Percentiles rank a stretch among this genome's conserved stretches.
Evolutionary conservation across 2,797 vertebrate genomes (phyloP).

Genomic region (Enteromius mattozi): DNA sequence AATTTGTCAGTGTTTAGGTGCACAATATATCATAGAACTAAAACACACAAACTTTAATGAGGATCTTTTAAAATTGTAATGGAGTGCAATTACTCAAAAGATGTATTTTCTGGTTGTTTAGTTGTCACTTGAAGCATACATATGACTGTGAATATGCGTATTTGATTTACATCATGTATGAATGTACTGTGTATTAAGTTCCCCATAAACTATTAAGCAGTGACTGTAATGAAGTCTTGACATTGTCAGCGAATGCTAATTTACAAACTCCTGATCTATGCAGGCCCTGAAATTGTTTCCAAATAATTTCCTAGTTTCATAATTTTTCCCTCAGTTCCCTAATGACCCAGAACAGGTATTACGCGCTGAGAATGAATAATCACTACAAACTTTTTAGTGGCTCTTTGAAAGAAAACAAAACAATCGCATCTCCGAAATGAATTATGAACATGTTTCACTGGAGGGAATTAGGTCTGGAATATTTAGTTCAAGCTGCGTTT

Average conservation of each 20-base stretch:
- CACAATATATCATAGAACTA: background rate
- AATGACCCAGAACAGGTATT: conserved; percentile 46
- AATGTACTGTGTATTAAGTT: background rate
- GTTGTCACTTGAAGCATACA: too few species aligned
- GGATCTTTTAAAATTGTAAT: background rate
- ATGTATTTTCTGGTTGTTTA: too few species aligned
- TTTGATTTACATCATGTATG: background rate
- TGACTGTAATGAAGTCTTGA: conserved; percentile 24
- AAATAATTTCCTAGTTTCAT: conserved; percentile 46
- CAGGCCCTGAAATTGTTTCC: conserved; percentile 22
- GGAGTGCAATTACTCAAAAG: background rate
- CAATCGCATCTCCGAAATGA: conserved; percentile 39
- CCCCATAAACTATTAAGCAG: background rate
- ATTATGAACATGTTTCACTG: conserved; percentile 38
- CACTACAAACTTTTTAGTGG: conserved; percentile 9
- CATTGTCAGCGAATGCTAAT: conserved; percentile 37
- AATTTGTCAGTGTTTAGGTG: too few species aligned
- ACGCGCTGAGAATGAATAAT: conserved; percentile 44
- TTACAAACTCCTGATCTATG: conserved; percentile 5
- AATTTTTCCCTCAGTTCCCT: conserved; percentile 31
- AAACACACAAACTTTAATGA: background rate
- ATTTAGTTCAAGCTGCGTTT: conserved; percentile 50
- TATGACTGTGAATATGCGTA: background rate
- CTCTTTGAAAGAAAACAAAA: conserved; percentile 40
- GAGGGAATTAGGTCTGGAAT: conserved; percentile 52